Conservation (phyloP, 2,888 invertebrate genomes). For the Caenorhabditis panamensis region DNA sequence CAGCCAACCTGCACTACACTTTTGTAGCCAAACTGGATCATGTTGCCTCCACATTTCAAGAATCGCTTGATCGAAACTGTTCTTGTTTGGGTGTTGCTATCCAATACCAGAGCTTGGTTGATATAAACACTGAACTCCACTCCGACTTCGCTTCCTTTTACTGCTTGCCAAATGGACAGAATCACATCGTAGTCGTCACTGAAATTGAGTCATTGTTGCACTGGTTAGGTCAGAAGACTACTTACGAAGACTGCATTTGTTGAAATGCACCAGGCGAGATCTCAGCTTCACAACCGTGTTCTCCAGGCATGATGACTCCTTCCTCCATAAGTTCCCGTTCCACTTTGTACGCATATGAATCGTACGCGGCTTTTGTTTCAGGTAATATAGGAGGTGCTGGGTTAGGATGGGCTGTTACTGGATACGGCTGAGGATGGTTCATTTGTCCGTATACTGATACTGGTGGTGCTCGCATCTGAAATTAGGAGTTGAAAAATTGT, state of each 20-base stretch:
- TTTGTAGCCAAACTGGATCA: conserved; percentile 37
- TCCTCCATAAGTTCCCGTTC: conserved; percentile 23
- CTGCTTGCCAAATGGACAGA: conserved; percentile 24
- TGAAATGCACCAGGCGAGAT: conserved; percentile 3
- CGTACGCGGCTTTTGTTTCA: conserved; percentile 13
- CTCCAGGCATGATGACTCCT: conserved; percentile 8
- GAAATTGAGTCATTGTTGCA: neutral
- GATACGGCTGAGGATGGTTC: conserved; percentile 37
- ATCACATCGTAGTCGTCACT: conserved; percentile 17
- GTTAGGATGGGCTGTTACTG: conserved; percentile 49
- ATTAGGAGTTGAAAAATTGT: neutral
- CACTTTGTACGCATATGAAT: neutral
- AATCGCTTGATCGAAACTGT: conserved; percentile 3
- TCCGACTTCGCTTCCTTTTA: neutral
- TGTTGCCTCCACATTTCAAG: conserved; percentile 13
- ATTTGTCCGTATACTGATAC: conserved; percentile 50
- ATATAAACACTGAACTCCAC: conserved; percentile 11
- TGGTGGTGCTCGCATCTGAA: conserved; percentile 53
- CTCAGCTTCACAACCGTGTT: conserved; percentile 14
- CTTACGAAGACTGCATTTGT: conserved; percentile 20
- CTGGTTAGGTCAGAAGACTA: neutral
- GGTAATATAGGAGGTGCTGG: neutral
- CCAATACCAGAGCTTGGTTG: conserved; percentile 7
- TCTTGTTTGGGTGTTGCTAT: neutral
- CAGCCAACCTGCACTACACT: conserved; percentile 1